Conservation (phyloP, 2,888 invertebrate species). For the Carabus problematicus region DNA sequence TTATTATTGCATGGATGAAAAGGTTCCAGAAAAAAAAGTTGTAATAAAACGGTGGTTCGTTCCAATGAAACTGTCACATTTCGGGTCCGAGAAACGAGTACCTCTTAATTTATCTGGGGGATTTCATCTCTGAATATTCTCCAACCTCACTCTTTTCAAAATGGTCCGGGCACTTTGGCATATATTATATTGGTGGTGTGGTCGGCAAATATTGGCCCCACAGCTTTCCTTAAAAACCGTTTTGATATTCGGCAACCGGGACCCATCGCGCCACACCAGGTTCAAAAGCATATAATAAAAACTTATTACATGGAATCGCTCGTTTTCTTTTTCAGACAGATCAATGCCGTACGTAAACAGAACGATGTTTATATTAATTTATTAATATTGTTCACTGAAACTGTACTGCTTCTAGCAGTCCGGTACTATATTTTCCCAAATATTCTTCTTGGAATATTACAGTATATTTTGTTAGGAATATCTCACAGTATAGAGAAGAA, state of each 20-base stretch:
- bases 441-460: neutral
- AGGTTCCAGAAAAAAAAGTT: conserved; percentile 30
- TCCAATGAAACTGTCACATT: conserved; percentile 42
- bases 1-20: conserved; percentile 36
- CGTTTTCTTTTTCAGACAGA: neutral
- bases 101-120: conserved; percentile 39
- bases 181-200: conserved; percentile 7
- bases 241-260: neutral
- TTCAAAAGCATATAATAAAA: conserved; percentile 28
- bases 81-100: conserved; percentile 25
- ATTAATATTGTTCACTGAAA: too few relatives aligned
- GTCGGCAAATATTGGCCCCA: conserved; percentile 9
- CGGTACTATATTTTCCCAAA: neutral
- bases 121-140: conserved; percentile 39
- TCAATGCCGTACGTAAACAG: too few relatives aligned
- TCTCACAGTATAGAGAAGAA: too few relatives aligned
- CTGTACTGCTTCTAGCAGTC: neutral
- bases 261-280: neutral
- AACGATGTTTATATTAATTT: too few relatives aligned
- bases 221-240: conserved; percentile 26
- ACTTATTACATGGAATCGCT: conserved; percentile 10
- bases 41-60: conserved; percentile 31
- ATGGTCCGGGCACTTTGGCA: neutral
- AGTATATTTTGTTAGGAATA: neutral
- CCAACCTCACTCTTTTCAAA: neutral